A percentile compares a stretch with the other conserved stretches of the same genome.
Conservation (phyloP, 2,113 vertebrate genomes). For the Lophura nycthemera region DNA sequence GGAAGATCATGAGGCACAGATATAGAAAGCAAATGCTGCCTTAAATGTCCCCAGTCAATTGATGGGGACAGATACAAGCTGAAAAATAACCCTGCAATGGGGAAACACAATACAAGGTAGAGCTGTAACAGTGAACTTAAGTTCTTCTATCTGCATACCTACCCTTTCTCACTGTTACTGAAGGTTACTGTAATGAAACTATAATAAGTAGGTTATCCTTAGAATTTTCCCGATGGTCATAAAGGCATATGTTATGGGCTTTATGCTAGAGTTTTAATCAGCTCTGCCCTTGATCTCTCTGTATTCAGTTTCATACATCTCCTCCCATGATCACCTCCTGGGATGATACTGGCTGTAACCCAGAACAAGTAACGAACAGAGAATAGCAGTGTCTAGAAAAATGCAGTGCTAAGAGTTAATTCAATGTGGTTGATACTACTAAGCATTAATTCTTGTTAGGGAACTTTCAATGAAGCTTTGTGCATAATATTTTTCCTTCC, state of each 20-base stretch:
- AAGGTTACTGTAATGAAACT: neutral
- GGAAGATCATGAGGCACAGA: neutral
- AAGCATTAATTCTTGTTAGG: neutral
- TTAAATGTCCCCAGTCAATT: neutral
- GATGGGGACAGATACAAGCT: neutral
- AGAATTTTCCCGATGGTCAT: neutral
- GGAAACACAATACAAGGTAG: neutral
- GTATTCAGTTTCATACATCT: neutral
- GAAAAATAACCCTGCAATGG: neutral
- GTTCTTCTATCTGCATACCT: neutral
- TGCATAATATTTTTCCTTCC: constrained; percentile 6
- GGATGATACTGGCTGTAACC: neutral
- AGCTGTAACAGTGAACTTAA: neutral
- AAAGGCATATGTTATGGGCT: neutral
- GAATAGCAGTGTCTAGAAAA: neutral
- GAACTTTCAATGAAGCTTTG: neutral
- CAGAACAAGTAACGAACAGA: neutral
- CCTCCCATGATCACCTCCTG: neutral
- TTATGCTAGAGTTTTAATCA: neutral
- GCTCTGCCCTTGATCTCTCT: neutral
- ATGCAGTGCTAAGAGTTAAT: neutral
- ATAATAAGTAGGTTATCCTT: neutral
- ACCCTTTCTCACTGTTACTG: neutral
- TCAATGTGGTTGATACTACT: neutral
- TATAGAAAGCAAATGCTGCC: neutral